Base-by-base conservation (phyloP, 2,113 vertebrate species). In the Ceyx margarethae region DNA sequence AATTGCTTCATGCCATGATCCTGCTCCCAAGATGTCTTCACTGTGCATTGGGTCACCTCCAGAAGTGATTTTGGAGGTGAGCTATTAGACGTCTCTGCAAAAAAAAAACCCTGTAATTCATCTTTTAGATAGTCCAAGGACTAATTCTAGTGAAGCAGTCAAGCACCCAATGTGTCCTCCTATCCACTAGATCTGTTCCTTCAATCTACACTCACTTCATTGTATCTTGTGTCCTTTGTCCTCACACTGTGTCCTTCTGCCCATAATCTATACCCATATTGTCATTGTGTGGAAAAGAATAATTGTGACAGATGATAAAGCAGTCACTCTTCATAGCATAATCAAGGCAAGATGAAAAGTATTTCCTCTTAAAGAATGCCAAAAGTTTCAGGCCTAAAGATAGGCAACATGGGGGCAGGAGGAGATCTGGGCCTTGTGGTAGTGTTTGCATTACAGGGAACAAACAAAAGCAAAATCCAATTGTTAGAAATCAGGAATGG, bases 1-100 rank as follows among this genome's bases (percentile, higher is more conserved):
- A 66, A 80, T 85, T 82, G 31, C 22, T 80, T 87, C 22, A 33
- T 0, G 0, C 46, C 1, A 1, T 0, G 0, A 11, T 58, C 19
- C 67, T 60, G 31, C 31, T 71, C 25, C 60, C 7, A 8, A 20
- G 21, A 33, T 85, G 11, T 31, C n/a, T 50, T 3, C 46, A 25
- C 16, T 2, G 2, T 2, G 0, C 23, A 10, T 14, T 29, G 26
- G 12, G 15, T 81, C n/a, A 58, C 13, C 18, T 85, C 16, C 42
- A 58, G 15, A 42, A 73, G 28, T 21, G 6, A 1, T 66, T 85
- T 45, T 65, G 25, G 26, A 85, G 35, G 13, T 79, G 31, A 61
- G 29, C 42, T 87, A 65, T 53, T 50, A 61, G 10, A 3, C 53
- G 11, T 43, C 21, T 87, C 71, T 46, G 69, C 28, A 51, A 66